Percentiles rank a stretch among this genome's conserved stretches.
Evolutionary conservation across 1,140 invertebrate species (phyloP).

Genomic region (Asobara japonica): DNA sequence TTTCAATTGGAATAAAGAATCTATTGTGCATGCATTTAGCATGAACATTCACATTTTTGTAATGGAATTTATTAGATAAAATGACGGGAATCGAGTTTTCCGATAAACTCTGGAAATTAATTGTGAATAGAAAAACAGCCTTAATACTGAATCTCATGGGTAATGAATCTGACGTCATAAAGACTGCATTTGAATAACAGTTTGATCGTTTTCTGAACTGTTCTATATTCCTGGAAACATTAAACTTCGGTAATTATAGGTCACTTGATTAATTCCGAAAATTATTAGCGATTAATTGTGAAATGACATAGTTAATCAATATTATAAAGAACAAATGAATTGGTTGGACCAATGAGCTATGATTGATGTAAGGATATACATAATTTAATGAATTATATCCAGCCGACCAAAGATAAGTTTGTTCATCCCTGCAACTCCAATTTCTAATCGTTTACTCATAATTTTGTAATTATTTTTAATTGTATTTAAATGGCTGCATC

Average conservation of each 20-base stretch:
- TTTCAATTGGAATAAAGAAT: not conserved
- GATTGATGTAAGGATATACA: not conserved
- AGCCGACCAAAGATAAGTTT: conserved; percentile 28
- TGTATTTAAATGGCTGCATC: not conserved
- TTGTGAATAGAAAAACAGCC: not conserved
- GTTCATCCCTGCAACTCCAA: not conserved
- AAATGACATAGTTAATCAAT: too few relatives aligned
- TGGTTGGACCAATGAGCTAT: not conserved
- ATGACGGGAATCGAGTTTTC: not conserved
- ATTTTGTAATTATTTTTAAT: conserved; percentile 1
- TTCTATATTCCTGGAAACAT: too few relatives aligned
- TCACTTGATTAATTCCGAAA: too few relatives aligned
- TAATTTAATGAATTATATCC: conserved; percentile 5
- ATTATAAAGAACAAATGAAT: not conserved
- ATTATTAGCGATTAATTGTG: too few relatives aligned
- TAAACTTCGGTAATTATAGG: too few relatives aligned
- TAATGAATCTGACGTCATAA: not conserved
- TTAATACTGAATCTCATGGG: not conserved
- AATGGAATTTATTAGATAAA: not conserved
- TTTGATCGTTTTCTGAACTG: not conserved
- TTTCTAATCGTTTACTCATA: not conserved
- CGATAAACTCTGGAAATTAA: not conserved
- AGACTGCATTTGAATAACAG: not conserved
- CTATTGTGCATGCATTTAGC: not conserved
- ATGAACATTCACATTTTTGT: not conserved